Evolutionary conservation across 2,797 vertebrate species (phyloP).

Genomic region (Neopelma chrysocephalum): DNA sequence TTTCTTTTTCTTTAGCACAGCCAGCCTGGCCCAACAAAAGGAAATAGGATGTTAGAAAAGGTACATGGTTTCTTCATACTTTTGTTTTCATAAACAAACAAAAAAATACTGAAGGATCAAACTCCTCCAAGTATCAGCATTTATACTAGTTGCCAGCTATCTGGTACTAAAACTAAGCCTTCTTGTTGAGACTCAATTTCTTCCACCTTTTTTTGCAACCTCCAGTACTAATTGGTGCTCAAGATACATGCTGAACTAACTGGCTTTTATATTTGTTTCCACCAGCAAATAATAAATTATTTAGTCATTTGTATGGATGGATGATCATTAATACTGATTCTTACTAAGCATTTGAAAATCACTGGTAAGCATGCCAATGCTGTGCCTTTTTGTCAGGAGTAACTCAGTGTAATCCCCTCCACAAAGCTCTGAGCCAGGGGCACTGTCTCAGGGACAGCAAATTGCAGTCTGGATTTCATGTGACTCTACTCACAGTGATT

Average conservation of each 20-base stretch:
- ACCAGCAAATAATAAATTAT: background rate
- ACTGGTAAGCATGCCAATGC: fast-evolving
- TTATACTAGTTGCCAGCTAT: background rate
- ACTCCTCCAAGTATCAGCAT: background rate
- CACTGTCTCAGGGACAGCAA: background rate
- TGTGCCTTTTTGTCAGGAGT: background rate
- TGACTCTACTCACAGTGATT: background rate
- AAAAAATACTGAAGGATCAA: background rate
- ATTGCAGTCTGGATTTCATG: background rate
- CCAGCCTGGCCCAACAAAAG: background rate
- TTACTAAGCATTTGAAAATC: background rate
- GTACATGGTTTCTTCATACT: background rate
- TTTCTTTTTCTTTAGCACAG: background rate
- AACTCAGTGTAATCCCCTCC: background rate
- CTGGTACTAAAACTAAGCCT: background rate
- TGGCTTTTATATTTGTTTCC: background rate
- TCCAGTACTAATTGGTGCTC: background rate
- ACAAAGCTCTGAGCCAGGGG: background rate
- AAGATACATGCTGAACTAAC: background rate
- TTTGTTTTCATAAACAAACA: background rate
- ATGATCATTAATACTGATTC: background rate
- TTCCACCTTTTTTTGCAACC: background rate
- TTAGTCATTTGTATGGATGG: background rate
- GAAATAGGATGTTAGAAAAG: background rate
- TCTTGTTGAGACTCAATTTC: background rate